Percentiles rank a stretch among this genome's conserved stretches.
phyloP scores from a whole-genome alignment of 2,113 vertebrate species.

The Strigops habroptila region DNA sequence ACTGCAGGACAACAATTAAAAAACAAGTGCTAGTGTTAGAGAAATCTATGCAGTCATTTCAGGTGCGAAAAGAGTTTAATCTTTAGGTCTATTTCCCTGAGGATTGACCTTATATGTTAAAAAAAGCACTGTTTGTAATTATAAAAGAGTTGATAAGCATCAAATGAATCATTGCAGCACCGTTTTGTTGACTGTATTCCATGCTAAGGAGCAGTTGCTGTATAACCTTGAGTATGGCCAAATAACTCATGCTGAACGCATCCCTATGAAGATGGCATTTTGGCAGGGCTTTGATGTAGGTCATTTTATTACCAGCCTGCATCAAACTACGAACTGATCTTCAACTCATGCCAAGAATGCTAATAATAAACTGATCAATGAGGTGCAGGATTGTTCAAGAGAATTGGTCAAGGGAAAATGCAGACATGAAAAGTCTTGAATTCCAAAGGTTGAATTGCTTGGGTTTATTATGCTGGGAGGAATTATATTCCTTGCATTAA shows the following conservation, averaged over 20 bases:
- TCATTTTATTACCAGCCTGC: constrained; percentile 81
- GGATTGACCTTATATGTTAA: neutral
- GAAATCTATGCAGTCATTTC: neutral
- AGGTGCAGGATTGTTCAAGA: constrained; percentile 73
- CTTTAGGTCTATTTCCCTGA: neutral
- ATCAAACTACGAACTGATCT: constrained; percentile 75
- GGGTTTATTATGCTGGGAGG: neutral
- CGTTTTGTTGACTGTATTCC: constrained; percentile 28
- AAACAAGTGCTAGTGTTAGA: neutral
- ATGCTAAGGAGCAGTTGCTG: neutral
- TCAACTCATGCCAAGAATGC: constrained; percentile 77
- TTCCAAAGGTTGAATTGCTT: constrained; percentile 43
- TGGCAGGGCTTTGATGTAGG: constrained; percentile 75
- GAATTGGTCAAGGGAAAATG: constrained; percentile 73
- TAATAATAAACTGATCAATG: constrained; percentile 82
- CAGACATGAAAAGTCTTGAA: constrained; percentile 71
- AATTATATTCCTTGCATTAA: neutral
- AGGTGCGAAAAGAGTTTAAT: neutral
- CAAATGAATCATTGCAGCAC: neutral
- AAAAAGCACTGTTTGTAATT: neutral
- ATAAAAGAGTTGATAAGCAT: constrained; percentile 9
- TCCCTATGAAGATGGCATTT: constrained; percentile 66
- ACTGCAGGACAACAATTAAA: neutral
- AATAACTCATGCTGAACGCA: constrained; percentile 73
- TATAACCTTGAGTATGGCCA: constrained; percentile 59